Conservation (phyloP, 2,113 vertebrate species). For the Hippopotamus amphibius region DNA sequence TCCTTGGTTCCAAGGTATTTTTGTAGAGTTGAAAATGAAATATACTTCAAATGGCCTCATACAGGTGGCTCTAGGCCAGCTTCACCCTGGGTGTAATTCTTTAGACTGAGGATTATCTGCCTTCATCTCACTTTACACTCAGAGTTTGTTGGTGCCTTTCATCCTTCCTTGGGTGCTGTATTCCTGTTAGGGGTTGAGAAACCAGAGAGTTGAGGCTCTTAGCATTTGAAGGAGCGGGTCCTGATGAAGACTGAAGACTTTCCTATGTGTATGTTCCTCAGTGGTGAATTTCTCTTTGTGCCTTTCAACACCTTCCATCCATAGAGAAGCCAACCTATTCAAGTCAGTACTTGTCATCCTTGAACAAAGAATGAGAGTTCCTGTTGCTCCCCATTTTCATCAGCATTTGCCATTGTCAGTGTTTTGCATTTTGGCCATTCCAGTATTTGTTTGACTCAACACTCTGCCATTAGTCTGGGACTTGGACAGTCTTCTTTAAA, state of each 20-base stretch:
- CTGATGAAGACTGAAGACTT: not conserved
- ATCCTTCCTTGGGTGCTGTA: rapidly evolving
- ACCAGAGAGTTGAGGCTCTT: not conserved
- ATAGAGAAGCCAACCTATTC: too few species aligned
- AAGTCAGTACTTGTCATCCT: too few species aligned
- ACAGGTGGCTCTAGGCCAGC: not conserved
- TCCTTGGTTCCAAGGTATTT: constrained; percentile 36
- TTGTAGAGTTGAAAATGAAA: constrained; percentile 22
- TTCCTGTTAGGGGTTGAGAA: not conserved
- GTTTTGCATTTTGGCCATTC: too few species aligned
- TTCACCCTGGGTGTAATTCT: not conserved
- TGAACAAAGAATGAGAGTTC: too few species aligned
- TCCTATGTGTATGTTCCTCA: not conserved
- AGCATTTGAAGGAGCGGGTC: not conserved
- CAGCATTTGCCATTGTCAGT: too few species aligned
- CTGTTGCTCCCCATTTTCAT: too few species aligned
- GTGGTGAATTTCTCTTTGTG: too few species aligned
- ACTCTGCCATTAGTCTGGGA: too few species aligned
- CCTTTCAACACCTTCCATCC: too few species aligned
- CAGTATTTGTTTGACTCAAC: too few species aligned
- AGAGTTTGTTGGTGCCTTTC: too few species aligned
- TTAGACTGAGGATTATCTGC: not conserved
- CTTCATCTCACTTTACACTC: not conserved
- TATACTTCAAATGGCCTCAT: not conserved
- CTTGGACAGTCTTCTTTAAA: too few species aligned